Conservation (phyloP, 2,113 vertebrate genomes). For the Scomber japonicus region DNA sequence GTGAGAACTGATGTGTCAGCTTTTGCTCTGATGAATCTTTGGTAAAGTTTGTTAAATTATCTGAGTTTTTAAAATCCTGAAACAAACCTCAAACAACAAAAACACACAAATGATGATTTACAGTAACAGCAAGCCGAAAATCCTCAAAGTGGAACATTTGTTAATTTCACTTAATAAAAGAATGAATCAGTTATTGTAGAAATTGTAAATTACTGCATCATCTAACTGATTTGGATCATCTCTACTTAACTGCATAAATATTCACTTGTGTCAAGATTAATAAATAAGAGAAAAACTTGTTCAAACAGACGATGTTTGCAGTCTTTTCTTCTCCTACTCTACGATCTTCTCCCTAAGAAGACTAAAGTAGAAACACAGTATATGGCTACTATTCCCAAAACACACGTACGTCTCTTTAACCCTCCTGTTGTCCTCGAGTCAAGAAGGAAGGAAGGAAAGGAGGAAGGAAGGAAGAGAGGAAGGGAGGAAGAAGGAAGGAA, state of each 20-base stretch:
- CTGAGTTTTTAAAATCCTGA: background rate
- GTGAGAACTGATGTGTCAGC: no score
- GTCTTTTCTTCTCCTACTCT: background rate
- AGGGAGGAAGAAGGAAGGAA: no score
- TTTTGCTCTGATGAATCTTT: background rate
- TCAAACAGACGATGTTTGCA: background rate
- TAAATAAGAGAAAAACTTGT: background rate
- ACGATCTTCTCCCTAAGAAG: background rate
- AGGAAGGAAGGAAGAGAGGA: no score
- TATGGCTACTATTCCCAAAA: constrained; percentile 33
- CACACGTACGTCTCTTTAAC: background rate
- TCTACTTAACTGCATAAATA: background rate
- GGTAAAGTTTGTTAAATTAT: background rate
- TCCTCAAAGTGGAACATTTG: no score
- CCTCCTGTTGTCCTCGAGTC: no score
- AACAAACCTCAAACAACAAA: background rate
- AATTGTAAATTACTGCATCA: no score
- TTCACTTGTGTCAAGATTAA: background rate
- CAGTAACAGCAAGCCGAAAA: background rate
- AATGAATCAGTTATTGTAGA: no score
- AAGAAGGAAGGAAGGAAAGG: background rate
- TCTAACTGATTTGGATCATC: background rate
- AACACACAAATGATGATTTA: no score
- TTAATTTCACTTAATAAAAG: no score
- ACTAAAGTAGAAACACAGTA: background rate